Base-by-base conservation (phyloP, 2,888 invertebrate species). In the Leptopterna dolabrata region DNA sequence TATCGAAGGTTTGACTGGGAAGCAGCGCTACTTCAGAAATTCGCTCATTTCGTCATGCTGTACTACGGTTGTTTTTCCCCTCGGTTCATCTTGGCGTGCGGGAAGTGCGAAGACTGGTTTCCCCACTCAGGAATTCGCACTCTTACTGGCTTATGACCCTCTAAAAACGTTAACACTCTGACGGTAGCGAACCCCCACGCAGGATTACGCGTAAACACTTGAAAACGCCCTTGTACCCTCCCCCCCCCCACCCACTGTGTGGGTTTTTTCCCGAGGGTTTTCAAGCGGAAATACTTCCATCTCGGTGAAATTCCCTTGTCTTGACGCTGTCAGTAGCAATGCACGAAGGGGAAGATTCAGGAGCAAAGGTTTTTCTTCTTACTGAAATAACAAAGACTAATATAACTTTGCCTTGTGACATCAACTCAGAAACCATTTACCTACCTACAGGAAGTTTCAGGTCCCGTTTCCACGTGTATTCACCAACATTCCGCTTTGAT, bases 121-220 rank as follows among this genome's bases (percentile, higher is more conserved):
- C 45, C n/a, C n/a, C 55, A 43, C 81, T 81, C 81, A 30, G 55
- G 81, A 81, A 81, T 81, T 51, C 81, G 55, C 30, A 55, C 81
- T 55, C 78, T 78, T 36, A 55, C 81, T 51, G 81, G 51, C 81
- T 81, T 81, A 81, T 30, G 81, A 47, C 47, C 55, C 81, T 29
- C 81, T 81, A 81, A 81, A 81, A 81, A 81, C 81, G 81, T 81
- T 81, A 81, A 51, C 81, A 55, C 81, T 81, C 13, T 30, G 14
- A 47, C 55, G 55, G 27, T 14, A 11, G 13, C 16, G 14, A n/a
- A n/a, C 24, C 43, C 24, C 45, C 81, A n/a, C 51, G 14, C 6
- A 30, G 55, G 81, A 81, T 81, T 81, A 81, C 81, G 47, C 81
- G 51, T 81, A 81, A 81, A 81, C 81, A 81, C 81, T 81, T 81